Percentiles rank a stretch among this genome's conserved stretches.
These are phyloP conservation scores for Stictocephala bisonia DNA, from an alignment of 2,888 invertebrate genomes.

Conservation along the genomic window DNA sequence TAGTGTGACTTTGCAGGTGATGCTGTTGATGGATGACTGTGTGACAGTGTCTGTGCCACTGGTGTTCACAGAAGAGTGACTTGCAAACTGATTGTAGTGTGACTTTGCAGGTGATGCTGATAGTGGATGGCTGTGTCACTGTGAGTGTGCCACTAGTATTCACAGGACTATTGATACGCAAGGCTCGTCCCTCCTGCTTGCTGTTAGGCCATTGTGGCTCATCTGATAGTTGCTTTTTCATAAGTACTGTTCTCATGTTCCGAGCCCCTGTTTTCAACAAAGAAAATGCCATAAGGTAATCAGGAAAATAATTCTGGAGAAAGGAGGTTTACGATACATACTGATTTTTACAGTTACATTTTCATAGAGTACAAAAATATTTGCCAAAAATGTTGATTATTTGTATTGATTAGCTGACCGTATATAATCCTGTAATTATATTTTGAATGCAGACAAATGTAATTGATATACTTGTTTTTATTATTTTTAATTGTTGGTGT, in stretches of 20 bases:
- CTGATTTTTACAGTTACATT: no score
- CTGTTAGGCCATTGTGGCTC: constrained; percentile 66
- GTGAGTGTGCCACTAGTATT: constrained; percentile 70
- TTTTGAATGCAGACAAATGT: no score
- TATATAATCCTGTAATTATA: no score
- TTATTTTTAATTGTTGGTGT: no score
- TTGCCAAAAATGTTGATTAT: no score
- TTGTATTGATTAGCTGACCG: no score
- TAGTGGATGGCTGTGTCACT: constrained; percentile 71
- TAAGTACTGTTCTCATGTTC: constrained; percentile 69
- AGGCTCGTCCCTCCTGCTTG: constrained; percentile 69
- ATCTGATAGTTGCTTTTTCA: constrained; percentile 65
- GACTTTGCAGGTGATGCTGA: constrained; percentile 68
- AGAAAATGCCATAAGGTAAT: constrained; percentile 67
- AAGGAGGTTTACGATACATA: no score
- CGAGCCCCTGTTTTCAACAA: constrained; percentile 69
- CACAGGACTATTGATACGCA: constrained; percentile 71
- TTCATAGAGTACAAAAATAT: no score
- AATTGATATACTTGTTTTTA: no score
- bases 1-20: constrained; percentile 62
- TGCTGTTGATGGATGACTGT: constrained; percentile 68
- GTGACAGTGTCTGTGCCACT: constrained; percentile 69
- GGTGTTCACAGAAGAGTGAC: constrained; percentile 71
- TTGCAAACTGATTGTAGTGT: no score
- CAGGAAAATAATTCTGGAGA: no score